A percentile compares a stretch with the other conserved stretches of the same genome.
These are phyloP conservation scores for Gallinago nigripennis DNA, from an alignment of 2,797 vertebrate genomes.

Conservation along the genomic window DNA sequence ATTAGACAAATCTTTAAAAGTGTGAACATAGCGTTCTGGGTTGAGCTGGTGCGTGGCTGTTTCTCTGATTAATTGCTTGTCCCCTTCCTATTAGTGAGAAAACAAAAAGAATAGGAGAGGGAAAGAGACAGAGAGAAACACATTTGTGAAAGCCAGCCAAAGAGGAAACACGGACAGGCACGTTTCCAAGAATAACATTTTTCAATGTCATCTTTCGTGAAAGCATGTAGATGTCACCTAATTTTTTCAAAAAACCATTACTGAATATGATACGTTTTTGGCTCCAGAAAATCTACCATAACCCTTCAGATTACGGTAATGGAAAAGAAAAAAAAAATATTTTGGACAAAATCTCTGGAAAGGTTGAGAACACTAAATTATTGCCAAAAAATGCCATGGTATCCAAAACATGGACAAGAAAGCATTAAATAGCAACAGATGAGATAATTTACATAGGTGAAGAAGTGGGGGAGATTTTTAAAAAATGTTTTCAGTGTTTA, in stretches of 20 bases:
- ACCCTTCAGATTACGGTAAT: neutral
- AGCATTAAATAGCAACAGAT: neutral
- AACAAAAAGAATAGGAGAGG: conserved; percentile 44
- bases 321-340: neutral
- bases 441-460: neutral
- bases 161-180: neutral
- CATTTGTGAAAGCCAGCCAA: conserved; percentile 20
- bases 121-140: conserved; percentile 45
- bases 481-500: neutral
- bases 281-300: neutral
- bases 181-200: conserved; percentile 36
- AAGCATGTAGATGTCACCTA: neutral
- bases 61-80: conserved; percentile 91
- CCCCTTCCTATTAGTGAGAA: conserved; percentile 85
- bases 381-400: neutral
- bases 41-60: conserved; percentile 89
- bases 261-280: neutral
- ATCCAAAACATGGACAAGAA: neutral
- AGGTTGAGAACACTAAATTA: neutral
- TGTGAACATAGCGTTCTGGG: conserved; percentile 90
- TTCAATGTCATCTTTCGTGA: neutral
- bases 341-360: neutral
- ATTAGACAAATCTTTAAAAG: conserved; percentile 93
- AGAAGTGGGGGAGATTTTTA: neutral
- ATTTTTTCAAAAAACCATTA: neutral